Base-by-base conservation (phyloP, 2,888 invertebrate genomes). In the Coenonympha arcania region DNA sequence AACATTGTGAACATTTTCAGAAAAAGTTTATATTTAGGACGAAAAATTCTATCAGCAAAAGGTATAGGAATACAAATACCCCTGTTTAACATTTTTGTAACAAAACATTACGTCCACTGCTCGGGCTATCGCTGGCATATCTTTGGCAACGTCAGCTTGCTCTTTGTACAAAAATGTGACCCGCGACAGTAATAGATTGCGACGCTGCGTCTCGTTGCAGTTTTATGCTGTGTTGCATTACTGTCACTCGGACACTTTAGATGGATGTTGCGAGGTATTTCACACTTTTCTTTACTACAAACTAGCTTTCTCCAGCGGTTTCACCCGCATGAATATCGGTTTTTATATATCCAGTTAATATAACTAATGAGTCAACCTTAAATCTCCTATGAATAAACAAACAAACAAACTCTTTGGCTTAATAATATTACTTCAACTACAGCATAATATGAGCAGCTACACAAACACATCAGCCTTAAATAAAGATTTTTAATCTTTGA, bases 151-250 rank as follows among this genome's bases (percentile, higher is more conserved):
- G 44, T 44, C 33, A 34, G 15, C 44, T 44, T 34, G 24, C 34
- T 22, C 34, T 30, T 24, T 44, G 44, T 34, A 44, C 22, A 44
- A 34, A 30, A 44, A 34, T 44, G 44, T 44, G 44, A 44, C 44
- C 44, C 24, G 33, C 22, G 44, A 44, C 44, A 34, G 44, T 44
- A 44, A 44, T 44, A 44, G 33, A 44, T 44, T 44, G 44, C 44
- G 34, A 44, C 44, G 24, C 44, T 22, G 44, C 34, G 22, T 44
- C 44, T 34, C 33, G 8, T 43, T 44, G 33, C 44, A 44, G 44
- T 44, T 24, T 44, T 44, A 44, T 44, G 44, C 34, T 44, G 33
- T 33, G 44, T 44, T 44, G 33, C 44, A 44, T 44, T 44, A 44
- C 33, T 44, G 44, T 44, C 34, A 44, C 44, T 34, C 34, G 44